Evolutionary conservation across 2,797 vertebrate genomes (phyloP).

Genomic region (Corythornis leucogaster): DNA sequence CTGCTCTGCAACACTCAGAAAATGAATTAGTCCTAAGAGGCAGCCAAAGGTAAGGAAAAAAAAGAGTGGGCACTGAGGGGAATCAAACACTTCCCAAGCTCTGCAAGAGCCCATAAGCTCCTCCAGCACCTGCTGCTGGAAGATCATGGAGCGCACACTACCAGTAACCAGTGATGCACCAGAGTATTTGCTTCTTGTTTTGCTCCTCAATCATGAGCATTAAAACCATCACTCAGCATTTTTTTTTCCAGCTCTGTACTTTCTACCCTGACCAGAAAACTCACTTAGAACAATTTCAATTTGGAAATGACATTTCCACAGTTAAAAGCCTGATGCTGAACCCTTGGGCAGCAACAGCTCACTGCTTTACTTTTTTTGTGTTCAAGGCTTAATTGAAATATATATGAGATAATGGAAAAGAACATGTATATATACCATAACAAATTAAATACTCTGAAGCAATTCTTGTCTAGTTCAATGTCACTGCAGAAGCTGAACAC

Average conservation of each 20-base stretch:
- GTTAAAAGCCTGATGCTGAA: background rate
- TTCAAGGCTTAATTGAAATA: constrained; percentile 31
- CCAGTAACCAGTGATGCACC: background rate
- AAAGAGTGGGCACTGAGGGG: background rate
- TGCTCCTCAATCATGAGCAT: background rate
- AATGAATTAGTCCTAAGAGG: background rate
- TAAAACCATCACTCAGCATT: background rate
- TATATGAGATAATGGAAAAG: constrained; percentile 9
- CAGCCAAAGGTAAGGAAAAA: background rate
- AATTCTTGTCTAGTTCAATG: background rate
- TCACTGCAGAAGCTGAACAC: background rate
- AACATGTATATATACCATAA: background rate
- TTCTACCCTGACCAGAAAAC: background rate
- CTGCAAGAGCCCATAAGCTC: background rate
- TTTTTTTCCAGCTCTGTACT: background rate
- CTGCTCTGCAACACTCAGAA: background rate
- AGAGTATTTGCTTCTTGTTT: background rate
- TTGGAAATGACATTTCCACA: background rate
- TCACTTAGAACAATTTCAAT: background rate
- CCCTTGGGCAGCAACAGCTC: background rate
- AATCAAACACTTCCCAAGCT: background rate
- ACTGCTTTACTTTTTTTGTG: background rate
- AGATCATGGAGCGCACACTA: background rate
- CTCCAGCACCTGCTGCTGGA: background rate
- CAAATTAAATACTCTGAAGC: constrained; percentile 40